Evolutionary conservation across 2,797 vertebrate genomes (phyloP), one percentile per base, ranked within the genome.

Genomic region (Diplodus sargus): DNA sequence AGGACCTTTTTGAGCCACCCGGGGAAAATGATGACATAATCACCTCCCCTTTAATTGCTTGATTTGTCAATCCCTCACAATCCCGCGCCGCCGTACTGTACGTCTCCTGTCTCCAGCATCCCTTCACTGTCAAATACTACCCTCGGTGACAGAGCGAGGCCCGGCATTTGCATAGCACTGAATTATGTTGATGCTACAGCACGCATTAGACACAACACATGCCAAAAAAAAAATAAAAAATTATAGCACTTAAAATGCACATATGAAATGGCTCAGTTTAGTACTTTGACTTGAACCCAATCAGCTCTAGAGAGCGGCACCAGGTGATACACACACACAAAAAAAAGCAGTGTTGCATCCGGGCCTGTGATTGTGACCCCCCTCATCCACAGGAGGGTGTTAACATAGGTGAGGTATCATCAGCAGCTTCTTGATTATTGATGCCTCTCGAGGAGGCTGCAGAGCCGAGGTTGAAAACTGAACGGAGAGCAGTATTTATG

Each of bases 1-100:
- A 87, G 78, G 85, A 90, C 88, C 88, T 87, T 92, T 91, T 89
- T 85, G 75, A 90, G 84, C 85, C 73, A 79, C 73, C 54, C 75
- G 76, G 23, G 70, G 90, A 93, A 93, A 93, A 91, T 94, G 90
- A 95, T 94, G 94, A 94, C 93, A 95, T 95, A 93, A 95, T 95
- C 92, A 91, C 84, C 91, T 93, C 84, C 85, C 28, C 69, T 90
- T 93, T 94, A 94, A 94, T 94, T 92, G 89, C 93, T 91, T 91
- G 91, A 92, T 95, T 95, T 94, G 90, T 94, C 92, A 91, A 85
- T 92, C 88, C 74, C 65, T 78, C 69, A 48, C 79, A 87, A 81
- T 87, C 85, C 83, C 3, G 52, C 7, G n/a, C 79, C 52, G 67
- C 75, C 53, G 30, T 71, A 65, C 70, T 34, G 56, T 13, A 72